phyloP scores from a whole-genome alignment of 2,797 vertebrate species.

The Hapalemur alaotrensis region DNA sequence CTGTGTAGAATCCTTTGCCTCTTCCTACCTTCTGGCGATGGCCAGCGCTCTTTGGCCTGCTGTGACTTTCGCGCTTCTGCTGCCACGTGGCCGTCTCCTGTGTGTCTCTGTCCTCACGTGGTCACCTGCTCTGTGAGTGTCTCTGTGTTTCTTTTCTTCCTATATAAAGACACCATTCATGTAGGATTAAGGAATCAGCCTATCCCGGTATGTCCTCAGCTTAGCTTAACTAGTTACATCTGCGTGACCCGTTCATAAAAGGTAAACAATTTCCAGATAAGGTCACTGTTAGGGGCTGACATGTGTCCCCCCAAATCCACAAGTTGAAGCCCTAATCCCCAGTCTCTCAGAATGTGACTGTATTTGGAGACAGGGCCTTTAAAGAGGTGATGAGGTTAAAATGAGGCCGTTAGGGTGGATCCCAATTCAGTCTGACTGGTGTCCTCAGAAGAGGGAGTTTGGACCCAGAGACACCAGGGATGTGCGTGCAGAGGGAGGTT shows the following conservation, averaged over 20 bases:
- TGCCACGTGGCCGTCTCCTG: not conserved
- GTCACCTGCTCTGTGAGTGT: not conserved
- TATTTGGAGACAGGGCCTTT: not conserved
- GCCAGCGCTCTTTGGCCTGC: rapidly evolving
- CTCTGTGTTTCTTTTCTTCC: not conserved
- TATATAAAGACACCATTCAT: not conserved
- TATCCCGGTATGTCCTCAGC: rapidly evolving
- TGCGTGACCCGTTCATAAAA: not conserved
- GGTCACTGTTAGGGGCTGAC: too few relatives aligned
- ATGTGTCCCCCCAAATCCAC: rapidly evolving
- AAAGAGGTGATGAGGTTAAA: too few relatives aligned
- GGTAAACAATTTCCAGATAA: not conserved
- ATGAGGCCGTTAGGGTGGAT: not conserved
- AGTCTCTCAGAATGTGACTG: not conserved
- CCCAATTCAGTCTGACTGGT: too few relatives aligned
- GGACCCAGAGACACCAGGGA: not conserved
- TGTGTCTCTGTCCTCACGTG: not conserved
- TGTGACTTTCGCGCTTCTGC: not conserved
- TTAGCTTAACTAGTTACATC: too few relatives aligned
- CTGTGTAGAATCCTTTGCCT: not conserved
- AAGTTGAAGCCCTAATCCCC: not conserved
- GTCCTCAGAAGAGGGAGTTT: not conserved
- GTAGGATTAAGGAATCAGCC: not conserved
- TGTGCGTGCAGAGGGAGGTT: not conserved
- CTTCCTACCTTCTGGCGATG: not conserved